phyloP scores from a whole-genome alignment of 2,888 invertebrate species.

The Galeruca laticollis region DNA sequence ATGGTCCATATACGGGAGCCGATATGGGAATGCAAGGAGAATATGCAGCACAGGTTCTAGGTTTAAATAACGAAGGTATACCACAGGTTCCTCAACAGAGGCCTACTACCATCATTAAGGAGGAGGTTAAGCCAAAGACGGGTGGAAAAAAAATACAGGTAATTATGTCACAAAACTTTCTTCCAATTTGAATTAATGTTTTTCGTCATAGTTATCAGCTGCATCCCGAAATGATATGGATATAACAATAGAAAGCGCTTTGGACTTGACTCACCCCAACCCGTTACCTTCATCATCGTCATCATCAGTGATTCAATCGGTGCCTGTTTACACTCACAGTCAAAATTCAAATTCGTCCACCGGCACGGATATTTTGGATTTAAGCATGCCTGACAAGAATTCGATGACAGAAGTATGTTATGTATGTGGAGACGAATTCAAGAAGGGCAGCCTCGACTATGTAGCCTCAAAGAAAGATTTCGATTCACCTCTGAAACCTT shows the following conservation, averaged over 20 bases:
- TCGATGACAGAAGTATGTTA: constrained; percentile 91
- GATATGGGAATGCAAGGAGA: constrained; percentile 89
- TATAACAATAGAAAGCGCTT: constrained; percentile 62
- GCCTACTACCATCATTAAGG: constrained; percentile 18
- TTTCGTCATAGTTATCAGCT: constrained; percentile 57
- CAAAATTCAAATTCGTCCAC: constrained; percentile 69
- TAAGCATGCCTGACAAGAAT: constrained; percentile 94
- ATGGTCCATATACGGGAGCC: constrained; percentile 89
- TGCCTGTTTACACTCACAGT: constrained; percentile 60
- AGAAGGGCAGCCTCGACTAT: constrained; percentile 83
- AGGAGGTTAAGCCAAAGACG: constrained; percentile 24
- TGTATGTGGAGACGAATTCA: constrained; percentile 90
- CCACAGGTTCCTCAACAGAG: constrained; percentile 13
- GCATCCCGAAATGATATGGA: constrained; percentile 54
- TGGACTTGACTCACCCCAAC: constrained; percentile 70
- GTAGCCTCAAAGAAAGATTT: constrained; percentile 72
- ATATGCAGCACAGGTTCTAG: constrained; percentile 90
- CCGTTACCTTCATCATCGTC: constrained; percentile 30
- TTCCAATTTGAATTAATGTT: background rate
- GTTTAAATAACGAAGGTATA: constrained; percentile 73
- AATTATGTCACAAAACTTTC: background rate
- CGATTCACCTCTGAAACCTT: constrained; percentile 63
- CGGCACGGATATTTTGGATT: constrained; percentile 87
- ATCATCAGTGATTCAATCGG: constrained; percentile 48
- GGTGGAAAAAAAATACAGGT: constrained; percentile 31